These are phyloP conservation scores for Sipha flava DNA, from an alignment of 1,140 invertebrate species.

Conservation along the genomic window DNA sequence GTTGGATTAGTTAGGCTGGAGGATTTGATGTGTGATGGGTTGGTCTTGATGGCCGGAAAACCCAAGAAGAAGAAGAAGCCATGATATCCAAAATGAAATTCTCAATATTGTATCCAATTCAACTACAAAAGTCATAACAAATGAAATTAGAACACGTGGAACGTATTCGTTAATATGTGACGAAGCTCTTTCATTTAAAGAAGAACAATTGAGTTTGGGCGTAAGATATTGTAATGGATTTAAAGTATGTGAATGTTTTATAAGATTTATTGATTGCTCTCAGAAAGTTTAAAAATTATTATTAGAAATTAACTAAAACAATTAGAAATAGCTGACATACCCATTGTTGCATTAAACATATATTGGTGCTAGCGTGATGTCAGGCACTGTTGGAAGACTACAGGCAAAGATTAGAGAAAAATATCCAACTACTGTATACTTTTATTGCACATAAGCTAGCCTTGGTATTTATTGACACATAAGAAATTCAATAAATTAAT, in stretches of 20 bases:
- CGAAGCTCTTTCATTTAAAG: neutral
- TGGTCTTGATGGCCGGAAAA: too few relatives aligned
- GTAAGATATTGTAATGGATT: neutral
- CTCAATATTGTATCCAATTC: neutral
- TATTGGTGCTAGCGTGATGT: neutral
- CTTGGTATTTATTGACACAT: too few relatives aligned
- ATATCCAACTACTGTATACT: neutral
- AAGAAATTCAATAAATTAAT: too few relatives aligned
- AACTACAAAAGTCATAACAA: neutral
- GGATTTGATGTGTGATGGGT: too few relatives aligned
- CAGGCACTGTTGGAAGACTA: neutral
- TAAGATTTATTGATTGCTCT: neutral
- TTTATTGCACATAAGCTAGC: neutral
- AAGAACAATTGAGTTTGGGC: neutral
- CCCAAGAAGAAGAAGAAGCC: too few relatives aligned
- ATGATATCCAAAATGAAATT: constrained; percentile 6
- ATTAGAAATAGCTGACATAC: neutral
- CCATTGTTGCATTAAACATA: neutral
- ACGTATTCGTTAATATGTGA: neutral
- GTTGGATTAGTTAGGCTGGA: too few relatives aligned
- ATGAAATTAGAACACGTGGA: neutral
- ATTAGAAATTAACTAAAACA: neutral
- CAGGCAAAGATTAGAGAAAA: neutral
- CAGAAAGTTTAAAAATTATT: neutral
- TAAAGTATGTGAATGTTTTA: neutral